These are phyloP conservation scores for Zhuqinia jingwanae DNA, from an alignment of 2,888 invertebrate species.

Conservation along the genomic window DNA sequence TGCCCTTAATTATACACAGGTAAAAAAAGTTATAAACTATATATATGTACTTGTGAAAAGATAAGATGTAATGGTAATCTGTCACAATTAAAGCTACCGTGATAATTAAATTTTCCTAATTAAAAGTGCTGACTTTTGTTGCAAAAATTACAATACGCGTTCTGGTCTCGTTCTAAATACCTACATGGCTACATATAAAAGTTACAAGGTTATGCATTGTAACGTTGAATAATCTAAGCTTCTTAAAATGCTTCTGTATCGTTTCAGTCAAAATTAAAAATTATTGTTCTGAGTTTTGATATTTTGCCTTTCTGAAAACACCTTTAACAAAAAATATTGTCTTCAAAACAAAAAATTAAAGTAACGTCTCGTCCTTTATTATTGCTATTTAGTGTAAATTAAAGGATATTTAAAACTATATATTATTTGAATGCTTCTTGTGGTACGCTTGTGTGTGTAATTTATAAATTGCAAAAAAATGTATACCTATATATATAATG, in stretches of 20 bases:
- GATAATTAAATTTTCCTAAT: not conserved
- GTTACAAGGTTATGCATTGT: slow-evolving; percentile 11
- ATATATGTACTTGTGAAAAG: not conserved
- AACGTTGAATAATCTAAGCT: slow-evolving; percentile 19
- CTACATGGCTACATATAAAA: slow-evolving; percentile 11
- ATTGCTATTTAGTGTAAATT: slow-evolving; percentile 3
- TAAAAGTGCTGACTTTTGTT: slow-evolving; percentile 23
- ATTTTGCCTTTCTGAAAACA: not conserved
- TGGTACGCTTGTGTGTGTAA: no score
- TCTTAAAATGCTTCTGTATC: slow-evolving; percentile 8
- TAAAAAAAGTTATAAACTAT: slow-evolving; percentile 3
- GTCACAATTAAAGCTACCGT: slow-evolving; percentile 32
- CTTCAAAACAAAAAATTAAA: slow-evolving; percentile 15
- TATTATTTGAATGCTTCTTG: no score
- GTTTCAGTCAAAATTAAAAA: slow-evolving; percentile 36
- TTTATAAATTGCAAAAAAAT: no score
- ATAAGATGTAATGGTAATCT: slow-evolving; percentile 45
- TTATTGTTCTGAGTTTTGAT: slow-evolving; percentile 2
- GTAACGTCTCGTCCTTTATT: slow-evolving; percentile 36
- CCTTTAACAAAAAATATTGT: slow-evolving; percentile 44
- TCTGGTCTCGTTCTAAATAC: slow-evolving; percentile 21
- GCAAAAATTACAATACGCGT: slow-evolving; percentile 18
- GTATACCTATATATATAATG: no score
- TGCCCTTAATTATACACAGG: not conserved
- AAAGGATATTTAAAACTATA: no score